phyloP scores from a whole-genome alignment of 2,888 invertebrate genomes.

The Escarpia spicata region DNA sequence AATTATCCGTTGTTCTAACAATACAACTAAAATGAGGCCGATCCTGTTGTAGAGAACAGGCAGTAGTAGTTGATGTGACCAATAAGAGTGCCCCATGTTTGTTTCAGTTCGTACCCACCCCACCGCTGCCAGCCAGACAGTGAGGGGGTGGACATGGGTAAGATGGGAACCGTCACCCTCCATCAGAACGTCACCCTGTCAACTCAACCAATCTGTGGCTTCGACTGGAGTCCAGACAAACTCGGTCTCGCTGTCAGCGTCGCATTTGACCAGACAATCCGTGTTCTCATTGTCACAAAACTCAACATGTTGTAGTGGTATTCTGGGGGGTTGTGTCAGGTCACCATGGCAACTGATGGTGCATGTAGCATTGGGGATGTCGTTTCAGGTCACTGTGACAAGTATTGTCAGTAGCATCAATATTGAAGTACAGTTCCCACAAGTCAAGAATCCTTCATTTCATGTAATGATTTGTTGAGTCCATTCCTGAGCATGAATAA shows the following conservation, averaged over 20 bases:
- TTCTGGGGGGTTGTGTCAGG: background rate
- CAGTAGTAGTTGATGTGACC: background rate
- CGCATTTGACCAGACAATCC: constrained; percentile 88
- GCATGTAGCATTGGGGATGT: background rate
- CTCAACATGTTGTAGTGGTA: constrained; percentile 63
- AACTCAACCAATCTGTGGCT: constrained; percentile 86
- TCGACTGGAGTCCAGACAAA: constrained; percentile 93
- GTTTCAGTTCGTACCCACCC: constrained; percentile 80
- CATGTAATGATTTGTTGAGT: background rate
- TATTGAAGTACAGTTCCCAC: background rate
- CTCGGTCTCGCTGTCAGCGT: constrained; percentile 87
- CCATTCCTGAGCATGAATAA: background rate
- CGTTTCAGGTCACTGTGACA: background rate
- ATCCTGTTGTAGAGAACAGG: background rate
- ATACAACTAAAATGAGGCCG: background rate
- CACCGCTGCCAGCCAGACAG: constrained; percentile 77
- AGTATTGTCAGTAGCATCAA: background rate
- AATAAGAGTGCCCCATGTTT: too few species aligned
- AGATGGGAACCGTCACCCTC: constrained; percentile 79
- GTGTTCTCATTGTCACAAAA: constrained; percentile 88
- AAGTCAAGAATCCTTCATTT: background rate
- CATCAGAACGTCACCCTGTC: constrained; percentile 85
- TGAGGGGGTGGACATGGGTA: constrained; percentile 79
- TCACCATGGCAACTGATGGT: background rate
- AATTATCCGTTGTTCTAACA: background rate